Percentiles rank a stretch among this genome's conserved stretches.
phyloP scores from a whole-genome alignment of 2,888 invertebrate species.

The Creontiades dilutus region DNA sequence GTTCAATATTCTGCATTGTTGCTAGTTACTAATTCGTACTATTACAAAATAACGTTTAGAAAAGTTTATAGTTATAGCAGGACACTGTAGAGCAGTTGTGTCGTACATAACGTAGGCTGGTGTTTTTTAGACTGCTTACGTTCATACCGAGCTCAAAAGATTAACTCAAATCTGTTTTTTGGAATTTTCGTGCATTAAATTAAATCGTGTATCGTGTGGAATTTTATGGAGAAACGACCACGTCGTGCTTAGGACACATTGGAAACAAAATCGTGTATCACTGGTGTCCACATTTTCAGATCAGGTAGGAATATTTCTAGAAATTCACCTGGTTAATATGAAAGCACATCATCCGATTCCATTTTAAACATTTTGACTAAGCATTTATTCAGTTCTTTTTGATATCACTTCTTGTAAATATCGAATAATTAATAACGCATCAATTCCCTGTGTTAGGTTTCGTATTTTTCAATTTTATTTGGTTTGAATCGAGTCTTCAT shows the following conservation, averaged over 20 bases:
- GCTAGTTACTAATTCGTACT: no score
- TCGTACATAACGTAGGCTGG: neutral
- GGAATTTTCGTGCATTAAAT: neutral
- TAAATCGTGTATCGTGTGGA: neutral
- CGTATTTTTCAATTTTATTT: conserved; percentile 35
- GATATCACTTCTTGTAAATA: no score
- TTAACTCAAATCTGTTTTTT: neutral
- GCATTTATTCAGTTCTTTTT: neutral
- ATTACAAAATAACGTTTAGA: neutral
- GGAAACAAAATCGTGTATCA: neutral
- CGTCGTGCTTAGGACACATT: neutral
- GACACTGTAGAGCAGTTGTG: neutral
- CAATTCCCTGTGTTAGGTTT: neutral
- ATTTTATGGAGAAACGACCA: neutral
- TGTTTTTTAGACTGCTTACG: conserved; percentile 8
- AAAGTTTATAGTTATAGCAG: neutral
- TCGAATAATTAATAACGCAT: neutral
- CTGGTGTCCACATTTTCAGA: neutral
- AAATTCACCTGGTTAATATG: neutral
- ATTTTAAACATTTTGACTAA: neutral
- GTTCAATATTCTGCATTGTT: no score
- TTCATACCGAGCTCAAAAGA: neutral
- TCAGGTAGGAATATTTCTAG: neutral
- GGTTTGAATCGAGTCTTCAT: neutral
- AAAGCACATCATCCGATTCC: conserved; percentile 15